A percentile compares a stretch with the other conserved stretches of the same genome.
Evolutionary conservation across 2,113 vertebrate species (phyloP).

Genomic region (Mesocricetus auratus): DNA sequence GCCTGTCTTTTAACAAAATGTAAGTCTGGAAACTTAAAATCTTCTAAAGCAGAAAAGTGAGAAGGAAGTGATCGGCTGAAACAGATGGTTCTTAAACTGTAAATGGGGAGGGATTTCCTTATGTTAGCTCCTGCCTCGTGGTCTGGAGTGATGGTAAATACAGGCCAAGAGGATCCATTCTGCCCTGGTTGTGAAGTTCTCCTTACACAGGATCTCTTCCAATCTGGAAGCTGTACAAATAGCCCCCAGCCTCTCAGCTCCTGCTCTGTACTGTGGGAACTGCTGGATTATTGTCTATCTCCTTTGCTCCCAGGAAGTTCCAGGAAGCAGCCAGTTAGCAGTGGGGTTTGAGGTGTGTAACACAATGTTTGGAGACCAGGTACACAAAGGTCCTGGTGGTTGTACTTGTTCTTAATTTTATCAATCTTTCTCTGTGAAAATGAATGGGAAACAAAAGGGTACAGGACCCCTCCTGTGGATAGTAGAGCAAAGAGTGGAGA

Average conservation of each 20-base stretch:
- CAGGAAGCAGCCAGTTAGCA: not conserved
- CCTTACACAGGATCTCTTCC: not conserved
- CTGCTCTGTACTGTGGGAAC: not conserved
- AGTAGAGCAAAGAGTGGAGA: not conserved
- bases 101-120: not conserved
- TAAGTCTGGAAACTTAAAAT: not conserved
- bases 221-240: not conserved
- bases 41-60: not conserved
- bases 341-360: not conserved
- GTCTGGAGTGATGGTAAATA: not conserved
- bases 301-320: not conserved
- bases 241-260: not conserved
- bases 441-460: not conserved
- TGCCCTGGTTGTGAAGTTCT: not conserved
- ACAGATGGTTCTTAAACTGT: not conserved
- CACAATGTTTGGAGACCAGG: not conserved
- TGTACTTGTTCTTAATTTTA: not conserved
- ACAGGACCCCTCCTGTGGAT: not conserved
- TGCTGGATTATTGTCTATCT: not conserved
- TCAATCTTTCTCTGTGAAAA: not conserved
- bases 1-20: not conserved
- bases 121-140: not conserved
- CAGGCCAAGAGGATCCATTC: not conserved
- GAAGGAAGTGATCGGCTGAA: not conserved
- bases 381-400: not conserved